Evolutionary conservation across 1,140 invertebrate genomes (phyloP), one percentile per base, ranked within the genome.

Genomic region (Pseudomyrmex flavicornis): DNA sequence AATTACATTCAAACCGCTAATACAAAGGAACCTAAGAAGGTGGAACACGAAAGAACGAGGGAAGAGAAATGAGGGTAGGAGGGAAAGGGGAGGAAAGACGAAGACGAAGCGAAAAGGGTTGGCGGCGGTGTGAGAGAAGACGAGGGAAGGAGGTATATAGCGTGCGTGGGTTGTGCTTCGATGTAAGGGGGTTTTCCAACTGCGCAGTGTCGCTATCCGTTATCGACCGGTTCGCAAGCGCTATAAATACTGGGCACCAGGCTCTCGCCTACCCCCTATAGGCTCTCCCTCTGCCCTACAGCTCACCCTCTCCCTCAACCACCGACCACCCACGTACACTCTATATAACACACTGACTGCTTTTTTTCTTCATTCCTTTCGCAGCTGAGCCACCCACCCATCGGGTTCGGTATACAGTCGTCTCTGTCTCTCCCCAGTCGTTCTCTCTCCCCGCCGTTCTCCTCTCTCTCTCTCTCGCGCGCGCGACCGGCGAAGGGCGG

Each of bases 171-270:
- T 77, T 87, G 79, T 62, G 50, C 10, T 88, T 89, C 77, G 84
- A 85, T 69, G 80, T 85, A 35, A 35, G 77, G 84, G 85, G 84
- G 86, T 85, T 90, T 91, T 88, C 88, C 83, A 93, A 93, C 92
- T 93, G 92, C 92, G 92, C 92, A 92, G 88, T 91, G 91, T 91
- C 91, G 91, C 90, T 92, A 91, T 93, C 89, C 90, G 89, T 88
- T 93, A 93, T 93, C 92, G 92, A 93, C 90, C 92, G 85, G 89
- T 89, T 90, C 89, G 87, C 92, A 89, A 85, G 89, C 88, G 91
- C 92, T 93, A 93, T 93, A 93, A 93, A 93, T 93, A 93, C 92
- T 92, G 91, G 91, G 92, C 90, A 93, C 91, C 91, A 87, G 92
- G 92, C 89, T 92, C 91, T 91, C 89, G 88, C 86, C 72, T 87